Base-by-base conservation (phyloP, 1,140 invertebrate species). In the Macrocentrus cingulum region DNA sequence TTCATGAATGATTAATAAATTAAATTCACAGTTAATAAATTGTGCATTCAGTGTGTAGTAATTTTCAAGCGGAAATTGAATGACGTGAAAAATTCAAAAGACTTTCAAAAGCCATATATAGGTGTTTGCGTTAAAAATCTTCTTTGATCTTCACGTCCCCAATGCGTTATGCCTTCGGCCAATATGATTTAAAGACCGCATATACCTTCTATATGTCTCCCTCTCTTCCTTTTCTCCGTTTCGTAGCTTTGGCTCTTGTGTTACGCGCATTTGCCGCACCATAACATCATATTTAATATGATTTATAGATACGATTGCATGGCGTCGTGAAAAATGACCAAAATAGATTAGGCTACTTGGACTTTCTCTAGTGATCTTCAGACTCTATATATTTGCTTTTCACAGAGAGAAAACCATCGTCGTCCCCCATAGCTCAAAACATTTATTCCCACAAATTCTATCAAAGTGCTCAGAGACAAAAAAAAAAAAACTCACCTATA, bases 201-300 rank as follows among this genome's bases (percentile, higher is more conserved):
- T 34, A 50, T 16, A 34, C 46, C 5, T 29, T 49, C 22, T 49
- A 29, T 29, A 29, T 29, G 9, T 19, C 25, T 20, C 13, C 39
- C 32, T 16, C 22, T 55, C 22, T 55, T 29, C 42, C 11, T 55
- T 39, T 32, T 29, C 29, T 23, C n/a, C 1, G 9, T 48, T 7
- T 19, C 22, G 11, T n/a, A 53, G 16, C 29, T 56, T 36, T 49
- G n/a, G 42, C 41, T 48, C 39, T 16, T 23, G 48, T 50, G 25
- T 50, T 50, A 49, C 51, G 34, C 51, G 44, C 32, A 37, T 54
- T 41, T 13, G 8, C 49, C 49, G 51, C 59, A 63, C 68, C 25
- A 29, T 63, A 68, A 72, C 67, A 71, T 70, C 67, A 62, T 67
- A 66, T 71, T 71, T 67, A 66, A 72, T 69, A 68, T 72, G 69